phyloP scores from a whole-genome alignment of 2,797 vertebrate species.

The Eulemur mongoz region DNA sequence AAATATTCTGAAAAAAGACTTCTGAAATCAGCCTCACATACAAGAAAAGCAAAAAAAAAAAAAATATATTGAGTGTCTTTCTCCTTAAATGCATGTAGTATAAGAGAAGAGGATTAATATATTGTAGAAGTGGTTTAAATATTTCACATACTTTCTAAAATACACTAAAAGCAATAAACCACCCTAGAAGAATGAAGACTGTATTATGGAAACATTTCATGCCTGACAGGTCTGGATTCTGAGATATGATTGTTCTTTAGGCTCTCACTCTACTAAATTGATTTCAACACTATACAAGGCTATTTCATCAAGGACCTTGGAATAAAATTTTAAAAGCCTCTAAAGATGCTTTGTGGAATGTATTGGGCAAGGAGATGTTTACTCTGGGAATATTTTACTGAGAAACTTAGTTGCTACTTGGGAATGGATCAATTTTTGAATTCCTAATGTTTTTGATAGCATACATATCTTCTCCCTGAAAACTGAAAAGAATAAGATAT shows the following conservation, averaged over 20 bases:
- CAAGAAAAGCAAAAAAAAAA: neutral
- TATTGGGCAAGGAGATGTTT: constrained; percentile 47
- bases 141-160: neutral
- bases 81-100: neutral
- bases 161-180: constrained; percentile 10
- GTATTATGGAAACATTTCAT: neutral
- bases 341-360: constrained; percentile 61
- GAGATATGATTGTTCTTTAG: neutral
- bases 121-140: neutral
- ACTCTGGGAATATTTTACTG: constrained; percentile 30
- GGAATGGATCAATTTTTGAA: constrained; percentile 37
- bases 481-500: neutral
- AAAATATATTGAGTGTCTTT: neutral
- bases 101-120: neutral
- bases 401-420: constrained; percentile 53
- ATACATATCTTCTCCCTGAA: constrained; percentile 19
- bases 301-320: constrained; percentile 40
- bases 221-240: neutral
- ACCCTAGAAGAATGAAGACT: neutral
- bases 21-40: neutral
- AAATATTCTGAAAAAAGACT: neutral
- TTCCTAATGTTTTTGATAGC: constrained; percentile 36
- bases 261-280: neutral
- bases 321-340: constrained; percentile 54
- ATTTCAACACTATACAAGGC: constrained; percentile 12